phyloP scores from a whole-genome alignment of 2,888 invertebrate species.

The Sinohyriopsis cumingii region DNA sequence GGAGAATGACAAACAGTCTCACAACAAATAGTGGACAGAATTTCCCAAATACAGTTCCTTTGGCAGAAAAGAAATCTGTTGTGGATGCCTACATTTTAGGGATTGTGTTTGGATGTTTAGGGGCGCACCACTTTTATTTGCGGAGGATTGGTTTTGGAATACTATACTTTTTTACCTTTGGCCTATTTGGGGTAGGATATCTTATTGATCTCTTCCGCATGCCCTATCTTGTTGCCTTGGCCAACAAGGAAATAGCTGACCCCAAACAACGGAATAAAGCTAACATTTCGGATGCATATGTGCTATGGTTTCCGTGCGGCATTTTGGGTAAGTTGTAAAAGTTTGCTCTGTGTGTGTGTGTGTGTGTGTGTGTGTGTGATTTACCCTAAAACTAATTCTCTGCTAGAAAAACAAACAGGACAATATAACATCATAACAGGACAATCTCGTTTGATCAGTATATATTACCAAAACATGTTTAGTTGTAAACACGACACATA shows the following conservation, averaged over 20 bases:
- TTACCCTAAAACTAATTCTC: too few relatives aligned
- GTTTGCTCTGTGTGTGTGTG: too few relatives aligned
- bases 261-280: slow-evolving; percentile 17
- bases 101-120: slow-evolving; percentile 29
- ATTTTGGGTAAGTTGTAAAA: slow-evolving; percentile 31
- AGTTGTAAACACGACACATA: too few relatives aligned
- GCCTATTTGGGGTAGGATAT: slow-evolving; percentile 46
- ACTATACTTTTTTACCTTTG: slow-evolving; percentile 50
- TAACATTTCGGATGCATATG: slow-evolving; percentile 37
- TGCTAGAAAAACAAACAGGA: too few relatives aligned
- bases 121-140: slow-evolving; percentile 46
- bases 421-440: too few relatives aligned
- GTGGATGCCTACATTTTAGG: slow-evolving; percentile 38
- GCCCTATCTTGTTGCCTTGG: slow-evolving; percentile 41
- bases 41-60: too few relatives aligned
- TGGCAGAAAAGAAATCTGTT: slow-evolving; percentile 25
- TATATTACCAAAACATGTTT: too few relatives aligned
- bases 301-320: slow-evolving; percentile 45
- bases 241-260: slow-evolving; percentile 25
- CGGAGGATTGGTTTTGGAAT: slow-evolving; percentile 41
- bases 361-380: too few relatives aligned
- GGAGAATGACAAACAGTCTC: too few relatives aligned
- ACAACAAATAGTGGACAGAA: too few relatives aligned
- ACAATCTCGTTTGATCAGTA: too few relatives aligned
- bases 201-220: slow-evolving; percentile 48